A percentile compares a stretch with the other conserved stretches of the same genome.
phyloP scores from a whole-genome alignment of 1,140 invertebrate genomes.

The Venturia canescens region DNA sequence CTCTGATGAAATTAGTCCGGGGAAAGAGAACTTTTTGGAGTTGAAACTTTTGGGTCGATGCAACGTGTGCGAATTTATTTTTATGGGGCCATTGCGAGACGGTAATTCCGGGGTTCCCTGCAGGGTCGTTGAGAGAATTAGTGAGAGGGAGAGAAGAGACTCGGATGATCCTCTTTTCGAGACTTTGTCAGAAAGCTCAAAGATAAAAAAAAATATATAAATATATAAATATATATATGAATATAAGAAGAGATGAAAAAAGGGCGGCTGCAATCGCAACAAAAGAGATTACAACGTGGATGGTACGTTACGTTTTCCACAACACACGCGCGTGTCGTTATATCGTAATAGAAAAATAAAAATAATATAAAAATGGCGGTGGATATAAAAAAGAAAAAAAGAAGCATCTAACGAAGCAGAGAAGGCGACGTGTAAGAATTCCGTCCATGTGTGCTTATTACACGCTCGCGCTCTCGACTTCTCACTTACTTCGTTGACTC shows the following conservation, averaged over 20 bases:
- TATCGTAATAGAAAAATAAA: background rate
- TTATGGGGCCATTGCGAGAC: background rate
- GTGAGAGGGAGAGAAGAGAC: too few relatives aligned
- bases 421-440: slow-evolving; percentile 19
- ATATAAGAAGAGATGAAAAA: background rate
- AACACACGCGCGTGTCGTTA: background rate
- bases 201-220: slow-evolving; percentile 31
- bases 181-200: slow-evolving; percentile 48
- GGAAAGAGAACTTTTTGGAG: too few relatives aligned
- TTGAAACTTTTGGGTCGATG: background rate
- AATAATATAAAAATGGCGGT: background rate
- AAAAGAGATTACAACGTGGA: slow-evolving; percentile 24
- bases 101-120: too few relatives aligned
- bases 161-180: too few relatives aligned
- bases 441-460: slow-evolving; percentile 8
- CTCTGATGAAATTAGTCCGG: slow-evolving; percentile 68
- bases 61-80: slow-evolving; percentile 5
- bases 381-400: background rate
- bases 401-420: background rate
- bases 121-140: too few relatives aligned
- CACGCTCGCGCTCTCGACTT: slow-evolving; percentile 11
- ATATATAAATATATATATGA: slow-evolving; percentile 24
- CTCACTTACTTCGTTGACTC: slow-evolving; percentile 38
- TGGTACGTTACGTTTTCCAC: slow-evolving; percentile 21
- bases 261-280: slow-evolving; percentile 49